Conservation (phyloP, 2,888 invertebrate species). For the Hypercompe scribonia region DNA sequence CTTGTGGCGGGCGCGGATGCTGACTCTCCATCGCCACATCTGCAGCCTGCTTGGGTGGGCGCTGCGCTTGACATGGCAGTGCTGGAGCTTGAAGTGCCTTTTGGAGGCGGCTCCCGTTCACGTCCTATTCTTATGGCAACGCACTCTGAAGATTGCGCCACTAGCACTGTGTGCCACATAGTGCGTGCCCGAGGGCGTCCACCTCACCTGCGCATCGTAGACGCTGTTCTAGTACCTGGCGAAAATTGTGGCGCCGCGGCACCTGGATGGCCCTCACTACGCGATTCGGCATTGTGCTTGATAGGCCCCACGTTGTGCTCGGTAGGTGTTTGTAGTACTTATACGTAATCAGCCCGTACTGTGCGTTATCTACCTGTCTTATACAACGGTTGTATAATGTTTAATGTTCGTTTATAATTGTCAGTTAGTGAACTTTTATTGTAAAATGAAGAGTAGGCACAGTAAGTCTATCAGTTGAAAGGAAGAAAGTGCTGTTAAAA, state of each 20-base stretch:
- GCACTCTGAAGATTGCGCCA: constrained; percentile 56
- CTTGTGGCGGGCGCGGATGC: constrained; percentile 40
- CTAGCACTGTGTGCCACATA: constrained; percentile 57
- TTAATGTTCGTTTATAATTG: too few species aligned
- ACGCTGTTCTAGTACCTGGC: constrained; percentile 44
- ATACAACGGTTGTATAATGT: too few species aligned
- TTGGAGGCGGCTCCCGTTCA: constrained; percentile 58
- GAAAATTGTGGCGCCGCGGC: constrained; percentile 55
- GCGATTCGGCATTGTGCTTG: constrained; percentile 64
- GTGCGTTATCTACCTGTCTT: background rate
- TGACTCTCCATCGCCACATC: constrained; percentile 24
- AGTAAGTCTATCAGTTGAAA: too few species aligned
- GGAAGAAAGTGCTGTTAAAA: too few species aligned
- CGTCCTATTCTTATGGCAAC: constrained; percentile 70
- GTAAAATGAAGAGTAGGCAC: too few species aligned
- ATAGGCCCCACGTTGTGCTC: constrained; percentile 65
- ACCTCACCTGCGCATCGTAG: constrained; percentile 55
- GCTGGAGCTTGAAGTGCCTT: constrained; percentile 69
- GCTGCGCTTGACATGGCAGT: constrained; percentile 63
- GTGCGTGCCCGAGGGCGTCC: constrained; percentile 54
- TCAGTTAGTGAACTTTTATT: too few species aligned
- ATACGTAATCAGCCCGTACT: background rate
- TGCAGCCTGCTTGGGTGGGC: constrained; percentile 27
- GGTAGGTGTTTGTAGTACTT: constrained; percentile 45
- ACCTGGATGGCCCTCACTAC: constrained; percentile 57